These are phyloP conservation scores for Picus viridis DNA, from an alignment of 2,797 vertebrate genomes.

Conservation along the genomic window DNA sequence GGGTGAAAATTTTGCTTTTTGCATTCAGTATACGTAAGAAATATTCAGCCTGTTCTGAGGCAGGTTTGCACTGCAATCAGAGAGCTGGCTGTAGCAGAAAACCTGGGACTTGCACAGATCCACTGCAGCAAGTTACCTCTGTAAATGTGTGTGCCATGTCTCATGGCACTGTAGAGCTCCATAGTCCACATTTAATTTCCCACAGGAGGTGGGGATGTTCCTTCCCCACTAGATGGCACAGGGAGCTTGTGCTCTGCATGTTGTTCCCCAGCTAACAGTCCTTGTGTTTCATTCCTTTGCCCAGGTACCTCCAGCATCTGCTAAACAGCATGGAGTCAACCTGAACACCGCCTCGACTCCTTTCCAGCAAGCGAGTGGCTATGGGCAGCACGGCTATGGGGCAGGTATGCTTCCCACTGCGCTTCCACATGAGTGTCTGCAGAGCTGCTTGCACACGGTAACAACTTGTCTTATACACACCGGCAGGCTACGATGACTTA, in stretches of 20 bases:
- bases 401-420: slow-evolving; percentile 79
- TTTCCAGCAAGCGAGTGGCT: slow-evolving; percentile 92
- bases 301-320: slow-evolving; percentile 88
- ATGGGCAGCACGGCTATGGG: slow-evolving; percentile 90
- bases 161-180: neutral
- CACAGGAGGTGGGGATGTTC: fast-evolving
- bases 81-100: neutral
- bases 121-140: neutral
- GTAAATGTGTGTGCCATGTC: fast-evolving
- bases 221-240: slow-evolving; percentile 45
- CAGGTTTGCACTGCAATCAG: neutral
- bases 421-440: fast-evolving
- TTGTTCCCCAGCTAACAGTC: fast-evolving
- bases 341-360: slow-evolving; percentile 85
- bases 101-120: neutral
- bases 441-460: neutral
- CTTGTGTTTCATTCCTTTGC: neutral
- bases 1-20: neutral
- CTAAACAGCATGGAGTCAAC: slow-evolving; percentile 92
- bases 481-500: slow-evolving; percentile 93
- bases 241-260: fast-evolving
- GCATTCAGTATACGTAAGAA: neutral
- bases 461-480: neutral
- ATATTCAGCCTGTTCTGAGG: fast-evolving
- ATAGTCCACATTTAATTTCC: neutral